Conservation (phyloP, 2,113 vertebrate species). For the Cynocephalus volans region DNA sequence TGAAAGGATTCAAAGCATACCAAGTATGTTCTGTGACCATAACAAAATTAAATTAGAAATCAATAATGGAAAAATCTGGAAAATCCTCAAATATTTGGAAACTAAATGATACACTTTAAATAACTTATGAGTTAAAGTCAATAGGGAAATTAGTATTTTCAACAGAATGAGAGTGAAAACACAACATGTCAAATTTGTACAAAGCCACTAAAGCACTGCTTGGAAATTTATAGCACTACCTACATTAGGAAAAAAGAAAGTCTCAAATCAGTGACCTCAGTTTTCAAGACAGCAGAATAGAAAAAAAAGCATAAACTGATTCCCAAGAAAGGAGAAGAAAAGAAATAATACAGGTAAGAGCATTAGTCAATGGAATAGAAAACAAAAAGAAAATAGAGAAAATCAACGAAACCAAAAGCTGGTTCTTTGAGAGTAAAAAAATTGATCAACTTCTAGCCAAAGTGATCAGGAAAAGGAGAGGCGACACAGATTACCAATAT, state of each 20-base stretch:
- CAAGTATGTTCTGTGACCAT: background rate
- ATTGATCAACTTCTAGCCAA: no score
- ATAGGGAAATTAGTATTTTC: background rate
- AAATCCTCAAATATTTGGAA: background rate
- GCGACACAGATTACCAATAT: no score
- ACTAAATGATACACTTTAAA: background rate
- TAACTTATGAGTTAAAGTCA: background rate
- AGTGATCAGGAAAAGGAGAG: no score
- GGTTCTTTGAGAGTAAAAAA: no score
- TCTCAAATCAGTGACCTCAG: background rate
- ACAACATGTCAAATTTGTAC: background rate
- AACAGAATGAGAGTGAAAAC: no score
- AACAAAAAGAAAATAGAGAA: constrained; percentile 23
- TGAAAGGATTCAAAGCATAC: background rate
- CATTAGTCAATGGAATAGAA: background rate
- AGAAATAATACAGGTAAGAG: background rate
- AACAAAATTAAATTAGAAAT: background rate
- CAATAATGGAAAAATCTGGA: background rate
- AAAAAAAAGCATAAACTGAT: background rate
- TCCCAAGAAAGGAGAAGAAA: background rate
- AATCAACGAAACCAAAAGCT: no score
- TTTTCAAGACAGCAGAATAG: background rate
- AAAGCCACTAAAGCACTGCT: background rate
- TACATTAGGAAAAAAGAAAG: background rate
- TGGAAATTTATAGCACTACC: background rate